A percentile compares a stretch with the other conserved stretches of the same genome.
Evolutionary conservation across 2,888 invertebrate genomes (phyloP).

Genomic region (Sacculina carcini): DNA sequence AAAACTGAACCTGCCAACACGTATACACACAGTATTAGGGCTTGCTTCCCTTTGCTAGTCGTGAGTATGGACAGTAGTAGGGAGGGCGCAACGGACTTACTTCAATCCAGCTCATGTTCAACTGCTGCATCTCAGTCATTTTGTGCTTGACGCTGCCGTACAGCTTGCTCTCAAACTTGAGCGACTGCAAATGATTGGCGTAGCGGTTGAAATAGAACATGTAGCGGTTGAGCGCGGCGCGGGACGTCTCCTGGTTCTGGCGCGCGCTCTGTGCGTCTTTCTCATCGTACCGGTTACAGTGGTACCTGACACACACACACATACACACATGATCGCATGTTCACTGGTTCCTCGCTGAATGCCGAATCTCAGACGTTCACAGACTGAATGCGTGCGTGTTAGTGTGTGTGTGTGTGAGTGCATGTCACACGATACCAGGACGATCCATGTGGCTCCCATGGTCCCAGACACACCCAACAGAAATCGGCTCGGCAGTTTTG

Average conservation of each 20-base stretch:
- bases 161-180: conserved; percentile 89
- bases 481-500: conserved; percentile 93
- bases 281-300: conserved; percentile 91
- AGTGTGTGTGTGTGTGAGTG: too few species aligned
- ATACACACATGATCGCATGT: too few species aligned
- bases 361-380: too few species aligned
- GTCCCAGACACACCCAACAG: conserved; percentile 96
- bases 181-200: conserved; percentile 97
- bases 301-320: conserved; percentile 38
- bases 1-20: conserved; percentile 56
- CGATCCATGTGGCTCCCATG: conserved; percentile 95
- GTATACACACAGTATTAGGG: neutral
- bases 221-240: conserved; percentile 83
- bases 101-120: conserved; percentile 99
- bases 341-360: too few species aligned
- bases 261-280: conserved; percentile 86
- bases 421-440: too few species aligned
- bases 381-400: too few species aligned
- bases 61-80: neutral
- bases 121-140: conserved; percentile 99
- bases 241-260: conserved; percentile 79
- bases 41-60: neutral
- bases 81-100: conserved; percentile 21
- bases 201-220: conserved; percentile 96
- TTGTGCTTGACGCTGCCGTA: conserved; percentile 86